A percentile compares a stretch with the other conserved stretches of the same genome.
Conservation (phyloP, 2,113 vertebrate species). For the Esox niger region DNA sequence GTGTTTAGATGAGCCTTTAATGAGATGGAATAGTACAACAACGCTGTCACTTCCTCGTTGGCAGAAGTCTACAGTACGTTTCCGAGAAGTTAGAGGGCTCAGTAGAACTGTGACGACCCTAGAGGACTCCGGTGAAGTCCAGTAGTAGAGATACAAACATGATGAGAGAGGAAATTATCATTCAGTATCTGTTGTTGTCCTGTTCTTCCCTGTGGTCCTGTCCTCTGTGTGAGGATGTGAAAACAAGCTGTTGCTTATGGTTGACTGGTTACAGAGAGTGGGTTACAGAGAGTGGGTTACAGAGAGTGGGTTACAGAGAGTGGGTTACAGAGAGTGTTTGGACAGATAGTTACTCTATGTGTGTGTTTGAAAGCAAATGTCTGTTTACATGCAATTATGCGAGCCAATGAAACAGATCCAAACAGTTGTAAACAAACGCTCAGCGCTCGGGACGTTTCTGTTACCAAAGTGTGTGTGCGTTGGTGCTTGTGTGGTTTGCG, state of each 20-base stretch:
- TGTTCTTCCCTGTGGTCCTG: constrained; percentile 32
- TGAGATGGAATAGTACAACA: no score
- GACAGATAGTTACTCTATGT: constrained; percentile 30
- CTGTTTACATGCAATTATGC: constrained; percentile 49
- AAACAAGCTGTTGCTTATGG: constrained; percentile 56
- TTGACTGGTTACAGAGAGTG: no score
- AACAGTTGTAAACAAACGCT: constrained; percentile 59
- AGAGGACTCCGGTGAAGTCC: no score
- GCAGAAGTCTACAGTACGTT: no score
- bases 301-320: no score
- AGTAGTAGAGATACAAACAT: constrained; percentile 22
- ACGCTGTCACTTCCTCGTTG: no score
- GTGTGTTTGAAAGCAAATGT: constrained; percentile 32
- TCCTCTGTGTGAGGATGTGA: constrained; percentile 25
- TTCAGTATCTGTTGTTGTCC: constrained; percentile 4
- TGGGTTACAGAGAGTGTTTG: constrained; percentile 42
- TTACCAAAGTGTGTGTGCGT: no score
- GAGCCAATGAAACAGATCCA: constrained; percentile 56
- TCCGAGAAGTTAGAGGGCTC: no score
- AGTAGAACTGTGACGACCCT: no score
- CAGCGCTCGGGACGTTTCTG: constrained; percentile 23
- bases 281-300: no score
- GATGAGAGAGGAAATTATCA: constrained; percentile 40
- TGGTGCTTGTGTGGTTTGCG: no score
- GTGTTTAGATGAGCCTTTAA: no score